These are phyloP conservation scores for Sebastes steindachneri DNA, from an alignment of 2,797 vertebrate genomes.

Conservation along the genomic window DNA sequence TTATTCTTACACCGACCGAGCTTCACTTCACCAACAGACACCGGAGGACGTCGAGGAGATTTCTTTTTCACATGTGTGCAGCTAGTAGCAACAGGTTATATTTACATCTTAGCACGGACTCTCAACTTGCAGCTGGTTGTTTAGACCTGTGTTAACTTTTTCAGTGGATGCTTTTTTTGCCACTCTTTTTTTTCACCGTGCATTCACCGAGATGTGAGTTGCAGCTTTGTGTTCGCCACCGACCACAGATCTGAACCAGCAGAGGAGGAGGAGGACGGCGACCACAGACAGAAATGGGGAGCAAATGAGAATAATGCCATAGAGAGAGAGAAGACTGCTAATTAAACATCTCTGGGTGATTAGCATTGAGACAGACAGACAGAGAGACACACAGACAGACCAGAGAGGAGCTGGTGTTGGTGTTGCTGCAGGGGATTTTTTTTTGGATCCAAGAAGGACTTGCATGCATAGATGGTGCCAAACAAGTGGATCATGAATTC, in stretches of 20 bases:
- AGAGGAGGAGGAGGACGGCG: neutral
- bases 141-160: neutral
- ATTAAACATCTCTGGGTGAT: conserved; percentile 3
- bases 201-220: conserved; percentile 35
- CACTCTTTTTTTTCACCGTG: neutral
- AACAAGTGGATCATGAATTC: conserved; percentile 80
- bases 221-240: conserved; percentile 37
- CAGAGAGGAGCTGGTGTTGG: conserved; percentile 6
- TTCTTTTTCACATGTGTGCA: conserved; percentile 13
- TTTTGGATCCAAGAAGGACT: conserved; percentile 2
- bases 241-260: conserved; percentile 1
- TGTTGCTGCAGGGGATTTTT: neutral
- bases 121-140: neutral
- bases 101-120: conserved; percentile 14
- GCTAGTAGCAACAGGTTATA: conserved; percentile 69
- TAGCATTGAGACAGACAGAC: conserved; percentile 1
- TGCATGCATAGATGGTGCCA: conserved; percentile 78
- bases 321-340: neutral
- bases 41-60: conserved; percentile 31
- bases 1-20: conserved; percentile 4
- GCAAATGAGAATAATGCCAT: conserved; percentile 26
- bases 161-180: conserved; percentile 5
- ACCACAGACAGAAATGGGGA: neutral
- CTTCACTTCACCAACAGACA: conserved; percentile 20
- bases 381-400: neutral